Evolutionary conservation across 2,797 vertebrate species (phyloP).

Genomic region (Myotis myotis): DNA sequence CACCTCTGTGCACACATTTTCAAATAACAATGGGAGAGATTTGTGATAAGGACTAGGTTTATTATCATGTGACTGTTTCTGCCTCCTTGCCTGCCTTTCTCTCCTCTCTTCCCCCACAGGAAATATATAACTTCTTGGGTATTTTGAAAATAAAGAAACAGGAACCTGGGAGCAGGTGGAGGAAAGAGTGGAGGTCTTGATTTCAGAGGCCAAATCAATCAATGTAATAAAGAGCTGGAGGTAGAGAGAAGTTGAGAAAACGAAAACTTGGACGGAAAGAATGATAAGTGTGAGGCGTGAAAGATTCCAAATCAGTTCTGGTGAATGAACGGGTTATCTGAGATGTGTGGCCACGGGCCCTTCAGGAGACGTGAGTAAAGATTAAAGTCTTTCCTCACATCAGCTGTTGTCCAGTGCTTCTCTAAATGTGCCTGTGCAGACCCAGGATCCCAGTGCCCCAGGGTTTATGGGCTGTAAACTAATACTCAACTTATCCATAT

Average conservation of each 20-base stretch:
- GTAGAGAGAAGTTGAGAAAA: not conserved
- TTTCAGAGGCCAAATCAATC: not conserved
- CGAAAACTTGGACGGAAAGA: not conserved
- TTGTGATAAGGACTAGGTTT: not conserved
- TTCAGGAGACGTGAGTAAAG: not conserved
- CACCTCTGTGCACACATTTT: not conserved
- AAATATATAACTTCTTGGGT: not conserved
- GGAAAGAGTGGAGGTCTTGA: not conserved
- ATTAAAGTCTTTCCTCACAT: not conserved
- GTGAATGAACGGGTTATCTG: not conserved
- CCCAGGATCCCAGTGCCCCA: rapidly evolving
- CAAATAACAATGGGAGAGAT: not conserved
- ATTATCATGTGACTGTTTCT: not conserved
- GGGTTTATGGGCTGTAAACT: not conserved
- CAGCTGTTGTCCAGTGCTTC: not conserved
- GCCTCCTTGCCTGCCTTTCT: not conserved
- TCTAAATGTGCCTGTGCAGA: not conserved
- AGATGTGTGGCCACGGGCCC: not conserved
- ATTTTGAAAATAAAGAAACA: not conserved
- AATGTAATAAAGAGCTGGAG: not conserved
- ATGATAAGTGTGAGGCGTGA: not conserved
- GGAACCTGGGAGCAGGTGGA: not conserved
- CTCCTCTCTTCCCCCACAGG: not conserved
- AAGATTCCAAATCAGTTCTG: not conserved
- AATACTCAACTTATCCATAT: not conserved